Percentiles rank a stretch among this genome's conserved stretches.
phyloP scores from a whole-genome alignment of 2,888 invertebrate genomes.

The Desoria tigrina region DNA sequence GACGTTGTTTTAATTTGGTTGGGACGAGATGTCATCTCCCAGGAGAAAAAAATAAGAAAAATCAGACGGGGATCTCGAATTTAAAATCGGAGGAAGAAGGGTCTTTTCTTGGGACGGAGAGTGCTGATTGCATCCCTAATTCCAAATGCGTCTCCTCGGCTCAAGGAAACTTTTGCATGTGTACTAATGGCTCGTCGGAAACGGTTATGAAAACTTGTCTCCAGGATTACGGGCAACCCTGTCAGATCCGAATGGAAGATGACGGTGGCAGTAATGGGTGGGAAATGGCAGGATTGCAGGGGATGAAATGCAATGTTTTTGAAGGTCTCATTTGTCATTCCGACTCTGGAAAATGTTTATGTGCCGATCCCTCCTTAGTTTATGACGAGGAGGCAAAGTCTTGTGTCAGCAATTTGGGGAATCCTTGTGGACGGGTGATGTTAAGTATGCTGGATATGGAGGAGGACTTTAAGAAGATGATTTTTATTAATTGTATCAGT shows the following conservation, averaged over 20 bases:
- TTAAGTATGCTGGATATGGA: constrained; percentile 22
- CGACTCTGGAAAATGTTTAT: constrained; percentile 33
- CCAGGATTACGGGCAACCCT: constrained; percentile 33
- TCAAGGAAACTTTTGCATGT: constrained; percentile 26
- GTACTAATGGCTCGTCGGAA: constrained; percentile 31
- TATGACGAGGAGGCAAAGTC: constrained; percentile 24
- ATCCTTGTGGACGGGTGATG: constrained; percentile 38
- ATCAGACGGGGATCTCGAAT: not conserved
- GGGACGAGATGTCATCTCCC: constrained; percentile 37
- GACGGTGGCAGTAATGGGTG: not conserved
- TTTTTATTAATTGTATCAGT: constrained; percentile 33
- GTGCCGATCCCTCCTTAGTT: constrained; percentile 35
- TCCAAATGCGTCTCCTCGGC: constrained; percentile 27
- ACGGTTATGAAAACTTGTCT: constrained; percentile 40
- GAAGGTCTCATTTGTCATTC: constrained; percentile 36
- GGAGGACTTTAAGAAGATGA: constrained; percentile 20
- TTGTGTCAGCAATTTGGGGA: constrained; percentile 26
- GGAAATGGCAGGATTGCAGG: constrained; percentile 1
- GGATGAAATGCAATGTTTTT: constrained; percentile 29
- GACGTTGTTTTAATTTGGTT: constrained; percentile 37
- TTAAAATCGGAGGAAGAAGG: not conserved
- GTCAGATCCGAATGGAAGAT: constrained; percentile 5
- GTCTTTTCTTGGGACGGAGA: not conserved
- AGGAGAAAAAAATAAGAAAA: not conserved
- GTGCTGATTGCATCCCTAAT: constrained; percentile 25